These are phyloP conservation scores for Marisa cornuarietis DNA, from an alignment of 1,140 invertebrate species.

Conservation along the genomic window DNA sequence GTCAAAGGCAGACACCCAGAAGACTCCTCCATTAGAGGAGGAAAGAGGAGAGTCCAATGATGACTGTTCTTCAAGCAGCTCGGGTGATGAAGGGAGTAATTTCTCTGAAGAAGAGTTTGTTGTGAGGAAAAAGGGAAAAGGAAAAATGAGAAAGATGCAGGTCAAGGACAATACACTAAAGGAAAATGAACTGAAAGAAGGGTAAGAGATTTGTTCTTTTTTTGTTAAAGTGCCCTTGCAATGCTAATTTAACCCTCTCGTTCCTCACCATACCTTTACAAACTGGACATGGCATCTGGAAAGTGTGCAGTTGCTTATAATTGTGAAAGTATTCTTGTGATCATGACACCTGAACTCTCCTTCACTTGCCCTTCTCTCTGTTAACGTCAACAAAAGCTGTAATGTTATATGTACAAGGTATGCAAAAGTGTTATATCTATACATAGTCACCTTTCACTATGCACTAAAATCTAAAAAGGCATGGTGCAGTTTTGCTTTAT, in stretches of 20 bases:
- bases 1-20: constrained; percentile 47
- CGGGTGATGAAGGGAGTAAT: constrained; percentile 21
- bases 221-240: neutral
- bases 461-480: neutral
- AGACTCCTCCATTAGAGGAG: constrained; percentile 24
- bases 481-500: neutral
- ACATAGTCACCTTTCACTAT: neutral
- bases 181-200: neutral
- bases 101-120: constrained; percentile 25
- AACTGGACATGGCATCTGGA: too few species aligned
- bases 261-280: too few species aligned
- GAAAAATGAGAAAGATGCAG: constrained; percentile 24
- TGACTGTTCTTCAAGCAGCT: constrained; percentile 14
- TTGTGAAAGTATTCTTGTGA: too few species aligned
- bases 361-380: too few species aligned
- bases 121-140: constrained; percentile 14
- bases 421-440: too few species aligned
- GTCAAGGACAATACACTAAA: constrained; percentile 23
- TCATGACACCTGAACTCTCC: too few species aligned
- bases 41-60: constrained; percentile 26
- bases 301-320: too few species aligned
- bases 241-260: too few species aligned
- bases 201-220: neutral
- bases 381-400: too few species aligned
- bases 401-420: too few species aligned